Conservation (phyloP, 1,140 invertebrate genomes). For the Cotesia vestalis region DNA sequence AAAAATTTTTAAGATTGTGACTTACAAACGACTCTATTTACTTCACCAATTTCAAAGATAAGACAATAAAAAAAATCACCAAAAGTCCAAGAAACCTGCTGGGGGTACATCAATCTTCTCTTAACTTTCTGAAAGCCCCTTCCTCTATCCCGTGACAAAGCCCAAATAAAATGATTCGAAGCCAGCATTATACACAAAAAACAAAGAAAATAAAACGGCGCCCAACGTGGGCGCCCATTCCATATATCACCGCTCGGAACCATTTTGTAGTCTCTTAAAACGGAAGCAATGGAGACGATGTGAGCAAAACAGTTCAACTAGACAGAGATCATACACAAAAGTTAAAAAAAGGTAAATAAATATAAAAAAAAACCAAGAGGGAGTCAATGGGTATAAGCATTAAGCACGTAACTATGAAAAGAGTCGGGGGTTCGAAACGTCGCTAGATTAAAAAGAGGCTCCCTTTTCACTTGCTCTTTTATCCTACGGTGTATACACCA, state of each 20-base stretch:
- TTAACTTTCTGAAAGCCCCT: no score
- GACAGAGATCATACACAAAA: no score
- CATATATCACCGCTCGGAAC: background rate
- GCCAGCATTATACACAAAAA: no score
- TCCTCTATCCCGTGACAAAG: slow-evolving; percentile 19
- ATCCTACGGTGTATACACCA: slow-evolving; percentile 50
- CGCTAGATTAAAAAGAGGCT: slow-evolving; percentile 66
- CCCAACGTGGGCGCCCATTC: background rate
- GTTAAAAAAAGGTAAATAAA: slow-evolving; percentile 22
- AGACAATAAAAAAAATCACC: no score
- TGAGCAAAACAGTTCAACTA: slow-evolving; percentile 15
- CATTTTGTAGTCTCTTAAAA: slow-evolving; percentile 8
- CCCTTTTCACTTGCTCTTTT: slow-evolving; percentile 65
- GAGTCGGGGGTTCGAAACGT: slow-evolving; percentile 58
- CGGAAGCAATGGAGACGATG: slow-evolving; percentile 24
- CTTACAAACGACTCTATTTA: no score
- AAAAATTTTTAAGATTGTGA: no score
- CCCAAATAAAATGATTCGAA: background rate
- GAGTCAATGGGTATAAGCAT: slow-evolving; percentile 63
- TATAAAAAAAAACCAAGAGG: slow-evolving; percentile 34
- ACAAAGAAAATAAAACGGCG: background rate
- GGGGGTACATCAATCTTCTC: no score
- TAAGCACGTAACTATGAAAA: slow-evolving; percentile 65
- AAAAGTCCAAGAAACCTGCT: no score
- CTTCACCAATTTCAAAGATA: no score